phyloP scores from a whole-genome alignment of 2,888 invertebrate genomes.

The Chloromyia formosa region DNA sequence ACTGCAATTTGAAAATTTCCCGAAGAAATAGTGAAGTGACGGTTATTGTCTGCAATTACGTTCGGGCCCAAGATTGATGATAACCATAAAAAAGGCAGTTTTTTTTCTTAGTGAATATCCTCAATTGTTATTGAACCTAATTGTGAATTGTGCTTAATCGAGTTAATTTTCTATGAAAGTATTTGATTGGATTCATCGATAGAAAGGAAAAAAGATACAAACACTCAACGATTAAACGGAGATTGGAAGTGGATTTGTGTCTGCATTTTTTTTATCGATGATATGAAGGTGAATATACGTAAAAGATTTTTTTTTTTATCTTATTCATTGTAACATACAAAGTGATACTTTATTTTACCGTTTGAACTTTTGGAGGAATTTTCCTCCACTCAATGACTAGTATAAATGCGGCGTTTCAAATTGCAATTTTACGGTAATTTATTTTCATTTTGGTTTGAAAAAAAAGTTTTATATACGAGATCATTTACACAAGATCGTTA shows the following conservation, averaged over 20 bases:
- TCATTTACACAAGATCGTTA: no score
- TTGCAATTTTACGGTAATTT: slow-evolving; percentile 7
- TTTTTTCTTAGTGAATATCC: not conserved
- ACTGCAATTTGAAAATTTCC: not conserved
- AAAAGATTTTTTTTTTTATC: not conserved
- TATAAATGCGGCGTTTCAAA: not conserved
- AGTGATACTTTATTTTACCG: no score
- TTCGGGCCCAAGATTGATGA: not conserved
- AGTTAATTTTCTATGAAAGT: not conserved
- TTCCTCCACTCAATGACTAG: not conserved
- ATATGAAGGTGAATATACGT: not conserved
- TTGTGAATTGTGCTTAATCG: no score
- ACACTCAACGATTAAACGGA: not conserved
- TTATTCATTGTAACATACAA: not conserved
- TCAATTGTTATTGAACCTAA: not conserved
- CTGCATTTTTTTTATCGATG: not conserved
- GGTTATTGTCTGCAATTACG: no score
- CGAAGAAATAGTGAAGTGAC: no score
- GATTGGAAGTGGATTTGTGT: not conserved
- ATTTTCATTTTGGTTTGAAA: no score
- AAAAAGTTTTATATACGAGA: no score
- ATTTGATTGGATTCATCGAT: no score
- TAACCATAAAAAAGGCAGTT: not conserved
- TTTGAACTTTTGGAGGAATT: not conserved
- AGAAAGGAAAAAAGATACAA: no score